Conservation (phyloP, 35 echinoderm and acorn worm species). For the Chiridota heheva region DNA sequence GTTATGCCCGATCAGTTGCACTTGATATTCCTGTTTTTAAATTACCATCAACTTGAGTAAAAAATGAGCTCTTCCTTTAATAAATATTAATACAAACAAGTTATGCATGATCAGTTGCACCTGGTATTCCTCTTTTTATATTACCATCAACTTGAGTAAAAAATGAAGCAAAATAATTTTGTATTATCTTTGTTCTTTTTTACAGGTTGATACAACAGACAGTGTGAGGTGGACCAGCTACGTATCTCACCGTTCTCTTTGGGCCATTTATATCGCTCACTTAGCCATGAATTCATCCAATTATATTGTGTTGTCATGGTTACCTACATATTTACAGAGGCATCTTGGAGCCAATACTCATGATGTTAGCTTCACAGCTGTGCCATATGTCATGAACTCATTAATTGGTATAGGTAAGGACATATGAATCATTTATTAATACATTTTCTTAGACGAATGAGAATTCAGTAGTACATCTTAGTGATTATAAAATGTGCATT, state of each 20-base stretch:
- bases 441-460: neutral
- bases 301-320: conserved; percentile 93
- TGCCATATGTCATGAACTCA: conserved; percentile 95
- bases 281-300: conserved; percentile 99
- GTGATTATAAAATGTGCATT: conserved; percentile 1
- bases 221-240: conserved; percentile 84
- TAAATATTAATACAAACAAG: too few relatives aligned
- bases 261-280: conserved; percentile 94
- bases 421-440: neutral
- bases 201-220: conserved; percentile 90
- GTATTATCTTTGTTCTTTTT: neutral
- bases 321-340: conserved; percentile 90
- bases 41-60: too few relatives aligned
- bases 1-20: too few relatives aligned
- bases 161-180: too few relatives aligned
- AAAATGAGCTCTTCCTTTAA: too few relatives aligned
- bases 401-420: conserved; percentile 89
- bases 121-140: too few relatives aligned
- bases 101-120: too few relatives aligned
- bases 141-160: too few relatives aligned
- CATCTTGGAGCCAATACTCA: conserved; percentile 71
- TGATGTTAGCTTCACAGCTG: conserved; percentile 91
- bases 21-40: too few relatives aligned
- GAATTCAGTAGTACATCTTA: neutral
- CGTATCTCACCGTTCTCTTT: conserved; percentile 75